Conservation (phyloP, 2,797 vertebrate genomes). For the Setipinna tenuifilis region DNA sequence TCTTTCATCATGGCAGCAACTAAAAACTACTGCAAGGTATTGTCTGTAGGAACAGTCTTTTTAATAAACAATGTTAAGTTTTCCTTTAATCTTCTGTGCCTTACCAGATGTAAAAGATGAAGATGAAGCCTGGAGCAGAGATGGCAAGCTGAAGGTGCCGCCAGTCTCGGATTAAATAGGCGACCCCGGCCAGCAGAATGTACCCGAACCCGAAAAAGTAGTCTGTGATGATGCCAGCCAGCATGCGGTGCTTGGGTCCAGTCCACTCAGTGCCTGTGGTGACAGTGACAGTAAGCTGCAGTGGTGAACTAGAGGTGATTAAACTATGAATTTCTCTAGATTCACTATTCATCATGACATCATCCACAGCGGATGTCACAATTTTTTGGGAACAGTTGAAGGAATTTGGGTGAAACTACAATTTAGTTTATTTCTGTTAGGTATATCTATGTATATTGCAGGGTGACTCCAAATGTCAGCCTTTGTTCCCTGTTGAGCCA, state of each 20-base stretch:
- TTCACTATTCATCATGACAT: too few species aligned
- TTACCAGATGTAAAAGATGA: conserved; percentile 81
- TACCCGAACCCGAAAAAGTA: conserved; percentile 77
- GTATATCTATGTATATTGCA: too few species aligned
- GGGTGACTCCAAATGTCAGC: too few species aligned
- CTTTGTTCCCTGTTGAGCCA: too few species aligned
- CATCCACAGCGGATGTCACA: too few species aligned
- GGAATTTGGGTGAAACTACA: too few species aligned
- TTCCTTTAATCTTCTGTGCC: conserved; percentile 41
- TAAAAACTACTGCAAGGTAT: too few species aligned
- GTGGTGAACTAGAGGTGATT: too few species aligned
- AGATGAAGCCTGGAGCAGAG: conserved; percentile 68
- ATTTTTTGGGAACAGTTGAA: too few species aligned
- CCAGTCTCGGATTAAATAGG: conserved; percentile 82
- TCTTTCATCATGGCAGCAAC: neutral
- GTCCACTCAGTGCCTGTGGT: conserved; percentile 83
- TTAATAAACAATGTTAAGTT: too few species aligned
- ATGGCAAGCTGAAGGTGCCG: conserved; percentile 79
- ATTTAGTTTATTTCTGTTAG: too few species aligned
- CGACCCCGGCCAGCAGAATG: conserved; percentile 79
- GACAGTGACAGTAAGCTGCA: neutral
- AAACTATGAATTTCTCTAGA: neutral
- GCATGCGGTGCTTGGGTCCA: conserved; percentile 71
- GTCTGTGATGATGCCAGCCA: conserved; percentile 73
- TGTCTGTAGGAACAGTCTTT: too few species aligned